Conservation (phyloP, 2,797 vertebrate species). For the Picus viridis region DNA sequence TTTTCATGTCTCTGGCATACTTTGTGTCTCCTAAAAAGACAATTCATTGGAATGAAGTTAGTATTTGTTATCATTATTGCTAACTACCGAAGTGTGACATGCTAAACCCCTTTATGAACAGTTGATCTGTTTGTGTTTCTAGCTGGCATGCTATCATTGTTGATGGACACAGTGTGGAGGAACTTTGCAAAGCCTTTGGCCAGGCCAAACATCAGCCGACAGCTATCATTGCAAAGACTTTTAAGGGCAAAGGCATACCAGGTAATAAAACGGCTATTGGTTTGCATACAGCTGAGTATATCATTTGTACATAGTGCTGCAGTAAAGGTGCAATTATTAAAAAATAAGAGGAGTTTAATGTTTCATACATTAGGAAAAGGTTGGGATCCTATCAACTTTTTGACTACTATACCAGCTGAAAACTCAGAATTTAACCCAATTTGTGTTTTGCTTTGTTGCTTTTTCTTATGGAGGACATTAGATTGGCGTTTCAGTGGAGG, state of each 20-base stretch:
- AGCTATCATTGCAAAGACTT: constrained; percentile 94
- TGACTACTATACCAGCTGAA: neutral
- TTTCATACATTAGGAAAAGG: neutral
- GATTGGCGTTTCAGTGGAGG: neutral
- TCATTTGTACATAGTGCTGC: neutral
- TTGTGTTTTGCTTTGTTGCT: neutral
- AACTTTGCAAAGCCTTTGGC: constrained; percentile 94
- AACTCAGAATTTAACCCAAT: neutral
- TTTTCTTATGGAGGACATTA: neutral
- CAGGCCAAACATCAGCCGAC: constrained; percentile 92
- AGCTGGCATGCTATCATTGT: constrained; percentile 94
- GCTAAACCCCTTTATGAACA: constrained; percentile 49
- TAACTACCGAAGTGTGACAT: constrained; percentile 1
- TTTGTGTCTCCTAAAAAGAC: constrained; percentile 20
- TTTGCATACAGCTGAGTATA: neutral
- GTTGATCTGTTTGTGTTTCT: constrained; percentile 61
- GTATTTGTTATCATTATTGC: neutral
- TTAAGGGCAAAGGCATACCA: constrained; percentile 93
- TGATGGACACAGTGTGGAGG: constrained; percentile 95
- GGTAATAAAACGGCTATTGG: constrained; percentile 75
- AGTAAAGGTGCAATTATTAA: neutral
- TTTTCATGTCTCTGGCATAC: neutral
- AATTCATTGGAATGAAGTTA: neutral
- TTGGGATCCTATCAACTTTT: neutral
- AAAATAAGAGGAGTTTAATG: neutral